These are phyloP conservation scores for Drosophila navojoa DNA, from an alignment of 1,140 invertebrate species.

Conservation along the genomic window DNA sequence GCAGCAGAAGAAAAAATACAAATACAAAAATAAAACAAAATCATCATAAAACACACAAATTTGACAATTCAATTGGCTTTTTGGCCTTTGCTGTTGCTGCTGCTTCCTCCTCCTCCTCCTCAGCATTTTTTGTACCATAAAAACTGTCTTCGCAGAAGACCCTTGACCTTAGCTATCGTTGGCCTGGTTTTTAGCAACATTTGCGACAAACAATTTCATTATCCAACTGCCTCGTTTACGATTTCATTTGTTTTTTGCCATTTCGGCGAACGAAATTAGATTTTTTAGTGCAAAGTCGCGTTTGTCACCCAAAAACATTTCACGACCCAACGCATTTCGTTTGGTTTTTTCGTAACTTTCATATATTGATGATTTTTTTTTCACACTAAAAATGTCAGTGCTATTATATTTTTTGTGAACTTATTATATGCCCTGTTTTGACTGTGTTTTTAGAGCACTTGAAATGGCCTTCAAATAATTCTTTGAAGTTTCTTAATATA, in stretches of 20 bases:
- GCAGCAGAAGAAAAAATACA: too few relatives aligned
- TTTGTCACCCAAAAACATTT: slow-evolving; percentile 18
- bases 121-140: slow-evolving; percentile 43
- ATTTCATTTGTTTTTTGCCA: slow-evolving; percentile 50
- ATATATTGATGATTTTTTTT: slow-evolving; percentile 44
- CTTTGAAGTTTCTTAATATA: background rate
- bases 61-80: slow-evolving; percentile 66
- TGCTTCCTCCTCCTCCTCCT: background rate
- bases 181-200: slow-evolving; percentile 52
- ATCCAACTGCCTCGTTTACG: slow-evolving; percentile 29
- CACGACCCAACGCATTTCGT: slow-evolving; percentile 13
- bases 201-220: slow-evolving; percentile 24
- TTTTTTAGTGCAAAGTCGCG: slow-evolving; percentile 69
- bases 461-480: slow-evolving; percentile 23
- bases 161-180: slow-evolving; percentile 22
- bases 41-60: slow-evolving; percentile 63
- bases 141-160: slow-evolving; percentile 43
- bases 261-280: slow-evolving; percentile 77
- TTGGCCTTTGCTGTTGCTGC: background rate
- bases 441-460: slow-evolving; percentile 6
- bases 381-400: slow-evolving; percentile 51
- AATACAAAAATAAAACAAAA: slow-evolving; percentile 46
- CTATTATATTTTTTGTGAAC: slow-evolving; percentile 6
- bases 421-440: slow-evolving; percentile 1
- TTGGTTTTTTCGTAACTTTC: slow-evolving; percentile 20